Evolutionary conservation across 37 sponge, comb jelly and placozoan genomes (phyloP).

Genomic region (Chondrosia reniformis): DNA sequence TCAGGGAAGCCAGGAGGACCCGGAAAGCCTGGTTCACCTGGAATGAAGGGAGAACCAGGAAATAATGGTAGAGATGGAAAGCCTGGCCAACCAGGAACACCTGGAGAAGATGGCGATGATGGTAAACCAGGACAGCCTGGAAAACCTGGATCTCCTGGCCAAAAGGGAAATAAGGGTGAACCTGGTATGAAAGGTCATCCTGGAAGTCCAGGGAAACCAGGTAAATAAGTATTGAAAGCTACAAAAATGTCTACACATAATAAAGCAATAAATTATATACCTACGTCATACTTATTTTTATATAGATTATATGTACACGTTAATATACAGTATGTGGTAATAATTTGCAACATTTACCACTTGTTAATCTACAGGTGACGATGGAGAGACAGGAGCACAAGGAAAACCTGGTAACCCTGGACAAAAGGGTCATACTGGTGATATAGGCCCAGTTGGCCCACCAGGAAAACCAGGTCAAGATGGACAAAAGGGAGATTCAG

Average conservation of each 20-base stretch:
- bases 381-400: constrained; percentile 15
- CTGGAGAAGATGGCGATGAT: not conserved
- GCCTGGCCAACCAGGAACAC: not conserved
- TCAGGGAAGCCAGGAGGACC: not conserved
- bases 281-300: no score
- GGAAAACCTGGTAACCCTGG: not conserved
- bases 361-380: no score
- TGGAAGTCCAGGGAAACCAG: not conserved
- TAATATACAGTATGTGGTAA: no score
- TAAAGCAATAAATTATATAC: no score
- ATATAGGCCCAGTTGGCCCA: not conserved
- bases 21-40: not conserved
- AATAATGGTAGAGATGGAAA: not conserved
- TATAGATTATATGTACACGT: no score
- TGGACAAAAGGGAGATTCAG: not conserved
- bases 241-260: no score
- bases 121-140: not conserved
- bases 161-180: constrained; percentile 1
- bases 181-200: not conserved
- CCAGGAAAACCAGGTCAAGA: constrained; percentile 10
- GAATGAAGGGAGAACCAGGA: not conserved
- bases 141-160: not conserved
- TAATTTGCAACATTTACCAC: no score
- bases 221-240: not conserved
- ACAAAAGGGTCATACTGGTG: not conserved